phyloP scores from a whole-genome alignment of 2,797 vertebrate species.

The Thalassophryne amazonica region DNA sequence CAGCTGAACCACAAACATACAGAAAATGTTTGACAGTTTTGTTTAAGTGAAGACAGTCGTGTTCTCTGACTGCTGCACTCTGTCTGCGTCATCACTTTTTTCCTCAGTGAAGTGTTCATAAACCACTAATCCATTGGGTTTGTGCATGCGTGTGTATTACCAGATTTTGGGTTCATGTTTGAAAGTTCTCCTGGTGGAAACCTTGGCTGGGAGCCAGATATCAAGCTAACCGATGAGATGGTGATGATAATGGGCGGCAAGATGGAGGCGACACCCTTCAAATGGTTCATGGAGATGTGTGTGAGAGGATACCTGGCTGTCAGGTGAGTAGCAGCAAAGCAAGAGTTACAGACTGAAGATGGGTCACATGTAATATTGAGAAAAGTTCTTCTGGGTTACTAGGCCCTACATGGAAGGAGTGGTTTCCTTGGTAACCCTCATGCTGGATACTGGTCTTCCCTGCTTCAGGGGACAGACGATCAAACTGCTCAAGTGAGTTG shows the following conservation, averaged over 20 bases:
- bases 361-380: background rate
- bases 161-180: conserved; percentile 99
- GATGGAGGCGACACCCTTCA: conserved; percentile 97
- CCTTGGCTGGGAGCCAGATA: conserved; percentile 97
- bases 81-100: too few relatives aligned
- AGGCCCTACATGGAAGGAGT: conserved; percentile 98
- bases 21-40: too few relatives aligned
- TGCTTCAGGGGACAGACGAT: conserved; percentile 98
- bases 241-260: conserved; percentile 99
- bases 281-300: conserved; percentile 99
- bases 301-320: conserved; percentile 94
- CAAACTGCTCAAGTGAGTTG: conserved; percentile 92
- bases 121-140: conserved; percentile 23
- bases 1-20: too few relatives aligned
- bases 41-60: too few relatives aligned
- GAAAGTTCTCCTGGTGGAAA: conserved; percentile 98
- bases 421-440: conserved; percentile 91
- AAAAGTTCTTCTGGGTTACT: background rate
- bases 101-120: too few relatives aligned
- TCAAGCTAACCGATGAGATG: conserved; percentile 98
- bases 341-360: background rate
- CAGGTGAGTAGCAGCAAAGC: conserved; percentile 74
- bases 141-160: background rate
- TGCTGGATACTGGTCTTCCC: conserved; percentile 95
- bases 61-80: too few relatives aligned